Conservation (phyloP, 2,797 vertebrate genomes). For the Geotrypetes seraphini region DNA sequence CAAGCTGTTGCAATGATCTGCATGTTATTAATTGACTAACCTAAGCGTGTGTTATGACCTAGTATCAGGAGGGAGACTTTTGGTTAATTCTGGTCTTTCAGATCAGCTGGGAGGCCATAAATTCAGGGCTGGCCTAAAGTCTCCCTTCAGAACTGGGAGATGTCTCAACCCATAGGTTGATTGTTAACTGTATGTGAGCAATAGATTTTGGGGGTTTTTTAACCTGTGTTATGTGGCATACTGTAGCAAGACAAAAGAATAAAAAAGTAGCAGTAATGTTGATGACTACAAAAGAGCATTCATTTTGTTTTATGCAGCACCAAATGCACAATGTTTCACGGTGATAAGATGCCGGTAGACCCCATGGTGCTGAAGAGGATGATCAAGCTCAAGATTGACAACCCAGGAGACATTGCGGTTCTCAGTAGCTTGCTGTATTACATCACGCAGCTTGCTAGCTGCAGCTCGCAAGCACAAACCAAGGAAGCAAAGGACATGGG, state of each 20-base stretch:
- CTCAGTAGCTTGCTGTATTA: conserved; percentile 75
- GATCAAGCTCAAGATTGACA: conserved; percentile 47
- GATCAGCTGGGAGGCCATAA: no score
- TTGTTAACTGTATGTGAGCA: conserved; percentile 2
- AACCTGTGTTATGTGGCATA: conserved; percentile 12
- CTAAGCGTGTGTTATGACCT: no score
- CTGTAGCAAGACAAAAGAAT: conserved; percentile 5
- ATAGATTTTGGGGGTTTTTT: background rate
- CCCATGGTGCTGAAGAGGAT: conserved; percentile 60
- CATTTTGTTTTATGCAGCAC: conserved; percentile 57
- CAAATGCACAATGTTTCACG: conserved; percentile 6
- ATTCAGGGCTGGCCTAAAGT: no score
- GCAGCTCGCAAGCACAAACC: background rate
- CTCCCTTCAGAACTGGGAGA: no score
- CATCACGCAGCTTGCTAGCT: conserved; percentile 27
- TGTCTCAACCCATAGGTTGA: background rate
- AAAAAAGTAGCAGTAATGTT: background rate
- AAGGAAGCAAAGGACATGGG: conserved; percentile 18
- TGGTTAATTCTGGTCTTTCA: no score
- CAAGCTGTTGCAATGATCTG: conserved; percentile 18
- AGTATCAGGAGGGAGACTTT: no score
- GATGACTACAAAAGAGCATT: conserved; percentile 24
- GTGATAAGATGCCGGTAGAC: conserved; percentile 34
- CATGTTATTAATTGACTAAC: conserved; percentile 26
- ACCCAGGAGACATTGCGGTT: conserved; percentile 54